Evolutionary conservation across 2,797 vertebrate genomes (phyloP).

Genomic region (Mionectes olivaceus): DNA sequence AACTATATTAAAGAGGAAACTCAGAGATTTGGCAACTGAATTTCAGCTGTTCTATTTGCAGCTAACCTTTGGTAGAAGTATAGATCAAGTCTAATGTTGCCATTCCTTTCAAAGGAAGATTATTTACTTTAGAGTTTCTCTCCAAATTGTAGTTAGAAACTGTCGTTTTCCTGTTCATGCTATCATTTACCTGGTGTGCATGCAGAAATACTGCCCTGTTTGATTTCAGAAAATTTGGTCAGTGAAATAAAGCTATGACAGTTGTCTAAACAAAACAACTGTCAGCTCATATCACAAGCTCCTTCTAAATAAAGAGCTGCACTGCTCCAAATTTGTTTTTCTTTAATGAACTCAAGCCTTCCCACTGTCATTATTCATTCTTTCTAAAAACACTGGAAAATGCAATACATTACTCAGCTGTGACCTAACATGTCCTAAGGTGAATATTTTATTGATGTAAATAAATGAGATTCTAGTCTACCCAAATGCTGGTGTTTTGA

Average conservation of each 20-base stretch:
- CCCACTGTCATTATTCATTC: slow-evolving; percentile 74
- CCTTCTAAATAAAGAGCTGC: slow-evolving; percentile 76
- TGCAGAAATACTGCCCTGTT: slow-evolving; percentile 54
- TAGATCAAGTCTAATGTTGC: slow-evolving; percentile 7
- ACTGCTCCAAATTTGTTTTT: slow-evolving; percentile 80
- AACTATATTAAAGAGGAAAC: not conserved
- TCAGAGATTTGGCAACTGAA: not conserved
- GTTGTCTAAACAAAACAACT: slow-evolving; percentile 79
- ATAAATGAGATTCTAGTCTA: slow-evolving; percentile 71
- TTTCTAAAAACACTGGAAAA: slow-evolving; percentile 76
- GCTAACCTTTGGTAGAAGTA: not conserved
- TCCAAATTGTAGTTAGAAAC: not conserved
- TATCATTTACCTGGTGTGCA: slow-evolving; percentile 22
- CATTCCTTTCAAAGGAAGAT: not conserved
- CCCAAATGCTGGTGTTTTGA: slow-evolving; percentile 61
- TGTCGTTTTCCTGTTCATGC: slow-evolving; percentile 54
- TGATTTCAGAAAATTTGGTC: slow-evolving; percentile 66
- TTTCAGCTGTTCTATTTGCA: not conserved
- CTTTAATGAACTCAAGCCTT: slow-evolving; percentile 79
- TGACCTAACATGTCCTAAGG: slow-evolving; percentile 63
- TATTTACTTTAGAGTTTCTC: slow-evolving; percentile 21
- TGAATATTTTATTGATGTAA: slow-evolving; percentile 77
- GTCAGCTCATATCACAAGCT: slow-evolving; percentile 75
- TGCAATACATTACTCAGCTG: slow-evolving; percentile 64
- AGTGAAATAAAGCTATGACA: slow-evolving; percentile 71